These are phyloP conservation scores for Parazoanthus atlanticus DNA, from an alignment of 92 coral and sea anemone genomes.

Conservation along the genomic window DNA sequence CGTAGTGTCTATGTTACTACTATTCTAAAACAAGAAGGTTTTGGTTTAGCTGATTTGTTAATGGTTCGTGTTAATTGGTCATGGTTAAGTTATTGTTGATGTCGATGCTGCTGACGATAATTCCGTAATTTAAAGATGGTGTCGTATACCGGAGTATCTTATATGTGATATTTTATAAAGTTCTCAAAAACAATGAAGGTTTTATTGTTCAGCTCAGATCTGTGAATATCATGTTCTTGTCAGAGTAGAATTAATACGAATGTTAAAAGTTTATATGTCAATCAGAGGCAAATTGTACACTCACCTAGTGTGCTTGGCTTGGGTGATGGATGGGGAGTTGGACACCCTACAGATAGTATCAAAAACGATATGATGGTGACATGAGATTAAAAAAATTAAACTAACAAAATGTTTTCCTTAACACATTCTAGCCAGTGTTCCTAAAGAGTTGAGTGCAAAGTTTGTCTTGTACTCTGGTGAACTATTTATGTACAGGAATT, in stretches of 20 bases:
- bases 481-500: no score
- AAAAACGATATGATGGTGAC: not conserved
- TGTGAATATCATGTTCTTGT: no score
- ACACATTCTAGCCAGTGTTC: no score
- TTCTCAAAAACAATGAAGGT: not conserved
- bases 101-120: not conserved
- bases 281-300: not conserved
- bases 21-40: not conserved
- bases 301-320: slow-evolving; percentile 20
- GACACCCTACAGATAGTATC: not conserved
- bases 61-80: no score
- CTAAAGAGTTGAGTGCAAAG: no score
- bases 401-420: no score
- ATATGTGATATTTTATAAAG: no score
- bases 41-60: no score
- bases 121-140: not conserved
- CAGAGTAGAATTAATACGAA: not conserved
- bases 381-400: no score
- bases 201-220: not conserved
- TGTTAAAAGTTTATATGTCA: not conserved
- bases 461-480: no score
- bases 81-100: not conserved
- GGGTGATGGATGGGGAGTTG: not conserved
- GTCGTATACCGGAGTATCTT: no score
- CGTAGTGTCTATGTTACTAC: no score